Percentiles rank a stretch among this genome's conserved stretches.
Conservation (phyloP, 2,113 vertebrate species). For the Laticauda colubrina region DNA sequence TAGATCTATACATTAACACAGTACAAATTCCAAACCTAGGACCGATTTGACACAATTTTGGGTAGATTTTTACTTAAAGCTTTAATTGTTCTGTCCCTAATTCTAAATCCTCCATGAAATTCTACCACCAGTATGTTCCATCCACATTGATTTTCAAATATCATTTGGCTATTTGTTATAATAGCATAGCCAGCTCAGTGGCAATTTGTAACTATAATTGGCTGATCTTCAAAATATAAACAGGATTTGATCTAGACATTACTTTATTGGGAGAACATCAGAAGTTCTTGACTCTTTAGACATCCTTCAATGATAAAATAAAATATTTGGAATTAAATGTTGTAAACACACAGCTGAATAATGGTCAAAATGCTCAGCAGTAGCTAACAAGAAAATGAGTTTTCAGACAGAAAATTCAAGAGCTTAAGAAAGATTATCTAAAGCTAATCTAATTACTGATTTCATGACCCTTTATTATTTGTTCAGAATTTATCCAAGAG, state of each 20-base stretch:
- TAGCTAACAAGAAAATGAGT: not conserved
- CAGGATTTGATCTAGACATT: not conserved
- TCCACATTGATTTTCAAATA: not conserved
- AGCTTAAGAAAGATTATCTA: not conserved
- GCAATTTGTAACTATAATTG: not conserved
- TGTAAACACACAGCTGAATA: not conserved
- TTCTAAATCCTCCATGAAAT: not conserved
- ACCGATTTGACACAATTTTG: not conserved
- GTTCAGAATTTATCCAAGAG: not conserved
- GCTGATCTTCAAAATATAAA: not conserved
- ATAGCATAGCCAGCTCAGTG: not conserved
- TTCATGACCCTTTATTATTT: not conserved
- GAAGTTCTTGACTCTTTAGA: not conserved
- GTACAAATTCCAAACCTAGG: not conserved
- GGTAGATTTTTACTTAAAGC: not conserved
- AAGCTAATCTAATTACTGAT: not conserved
- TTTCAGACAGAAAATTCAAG: not conserved
- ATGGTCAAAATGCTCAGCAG: not conserved
- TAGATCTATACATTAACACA: not conserved
- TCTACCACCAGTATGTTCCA: not conserved
- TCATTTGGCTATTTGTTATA: not conserved
- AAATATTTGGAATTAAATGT: not conserved
- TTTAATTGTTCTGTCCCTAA: not conserved
- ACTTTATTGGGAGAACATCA: not conserved
- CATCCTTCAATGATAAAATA: not conserved